Conservation (phyloP, 2,888 invertebrate species). For the Mythimna loreyi region DNA sequence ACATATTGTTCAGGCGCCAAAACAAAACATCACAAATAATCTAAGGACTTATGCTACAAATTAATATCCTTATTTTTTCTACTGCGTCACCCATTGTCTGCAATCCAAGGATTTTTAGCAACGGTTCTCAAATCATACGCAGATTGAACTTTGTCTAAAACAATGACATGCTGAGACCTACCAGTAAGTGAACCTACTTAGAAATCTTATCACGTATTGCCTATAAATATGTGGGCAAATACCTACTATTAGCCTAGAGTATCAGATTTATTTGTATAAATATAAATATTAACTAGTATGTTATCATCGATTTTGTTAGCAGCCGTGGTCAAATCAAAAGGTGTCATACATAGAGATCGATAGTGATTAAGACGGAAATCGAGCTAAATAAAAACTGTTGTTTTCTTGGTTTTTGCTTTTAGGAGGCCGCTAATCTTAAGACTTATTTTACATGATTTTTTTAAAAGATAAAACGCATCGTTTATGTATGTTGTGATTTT, state of each 20-base stretch:
- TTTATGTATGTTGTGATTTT: no score
- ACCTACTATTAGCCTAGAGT: conserved; percentile 9
- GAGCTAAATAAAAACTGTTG: no score
- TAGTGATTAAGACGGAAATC: not conserved
- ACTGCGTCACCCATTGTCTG: conserved; percentile 9
- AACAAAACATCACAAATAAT: conserved; percentile 8
- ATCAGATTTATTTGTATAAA: conserved; percentile 12
- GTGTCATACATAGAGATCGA: not conserved
- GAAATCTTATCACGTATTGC: conserved; percentile 36
- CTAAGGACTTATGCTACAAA: conserved; percentile 13
- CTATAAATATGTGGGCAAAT: conserved; percentile 32
- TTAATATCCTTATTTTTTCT: conserved; percentile 14
- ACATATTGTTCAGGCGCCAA: not conserved
- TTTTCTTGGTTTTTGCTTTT: no score
- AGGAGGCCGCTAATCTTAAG: no score
- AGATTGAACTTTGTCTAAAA: conserved; percentile 31
- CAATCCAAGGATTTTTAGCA: conserved; percentile 22
- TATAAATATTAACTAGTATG: conserved; percentile 7
- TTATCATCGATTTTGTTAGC: not conserved
- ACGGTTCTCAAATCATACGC: conserved; percentile 19
- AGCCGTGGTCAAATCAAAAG: not conserved
- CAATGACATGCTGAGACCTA: conserved; percentile 44
- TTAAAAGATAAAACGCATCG: no score
- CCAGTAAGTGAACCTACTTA: conserved; percentile 32
- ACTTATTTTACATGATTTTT: no score